A percentile compares a stretch with the other conserved stretches of the same genome.
Conservation (phyloP, 2,797 vertebrate genomes). For the Alauda arvensis region DNA sequence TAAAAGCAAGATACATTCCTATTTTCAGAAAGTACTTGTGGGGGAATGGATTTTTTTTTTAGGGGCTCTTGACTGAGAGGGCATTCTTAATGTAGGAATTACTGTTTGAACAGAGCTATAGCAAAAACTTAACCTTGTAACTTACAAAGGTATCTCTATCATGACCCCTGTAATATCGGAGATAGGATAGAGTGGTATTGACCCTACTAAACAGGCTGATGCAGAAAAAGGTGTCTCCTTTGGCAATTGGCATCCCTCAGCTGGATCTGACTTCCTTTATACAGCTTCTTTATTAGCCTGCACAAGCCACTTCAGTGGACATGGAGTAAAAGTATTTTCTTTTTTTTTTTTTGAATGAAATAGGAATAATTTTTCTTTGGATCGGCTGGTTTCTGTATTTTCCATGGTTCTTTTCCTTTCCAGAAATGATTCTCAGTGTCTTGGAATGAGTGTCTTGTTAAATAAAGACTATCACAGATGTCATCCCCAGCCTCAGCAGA, state of each 20-base stretch:
- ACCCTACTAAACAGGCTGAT: background rate
- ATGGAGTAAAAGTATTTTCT: background rate
- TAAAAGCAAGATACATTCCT: background rate
- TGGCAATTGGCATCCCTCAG: background rate
- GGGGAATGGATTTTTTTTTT: background rate
- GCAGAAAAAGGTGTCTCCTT: background rate
- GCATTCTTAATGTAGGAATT: background rate
- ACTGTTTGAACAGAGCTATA: background rate
- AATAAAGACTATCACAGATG: conserved; percentile 5
- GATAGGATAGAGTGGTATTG: background rate
- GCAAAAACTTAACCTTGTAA: background rate
- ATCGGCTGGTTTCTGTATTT: background rate
- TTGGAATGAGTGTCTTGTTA: background rate
- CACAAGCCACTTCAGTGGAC: background rate
- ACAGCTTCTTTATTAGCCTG: background rate
- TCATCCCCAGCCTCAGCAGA: background rate
- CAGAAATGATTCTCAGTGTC: background rate
- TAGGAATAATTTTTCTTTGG: background rate
- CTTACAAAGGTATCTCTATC: background rate
- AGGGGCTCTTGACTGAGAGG: background rate
- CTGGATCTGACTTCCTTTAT: background rate
- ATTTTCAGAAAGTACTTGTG: background rate
- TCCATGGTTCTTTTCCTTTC: background rate
- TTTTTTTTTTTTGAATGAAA: background rate
- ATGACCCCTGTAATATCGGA: background rate